Conservation (phyloP, 2,888 invertebrate genomes). For the Chaetogeoica ovagalla region DNA sequence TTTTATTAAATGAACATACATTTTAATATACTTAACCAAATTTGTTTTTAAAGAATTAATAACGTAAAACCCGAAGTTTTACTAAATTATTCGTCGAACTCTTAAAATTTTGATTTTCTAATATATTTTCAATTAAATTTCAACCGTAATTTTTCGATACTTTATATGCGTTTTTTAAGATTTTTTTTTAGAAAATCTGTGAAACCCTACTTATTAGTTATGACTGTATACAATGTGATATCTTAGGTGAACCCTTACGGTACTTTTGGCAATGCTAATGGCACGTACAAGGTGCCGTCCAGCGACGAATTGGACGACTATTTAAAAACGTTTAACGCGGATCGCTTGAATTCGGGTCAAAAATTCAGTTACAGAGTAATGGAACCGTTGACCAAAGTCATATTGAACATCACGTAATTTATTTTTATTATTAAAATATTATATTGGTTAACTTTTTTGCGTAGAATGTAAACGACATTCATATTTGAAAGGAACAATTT, state of each 20-base stretch:
- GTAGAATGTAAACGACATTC: no score
- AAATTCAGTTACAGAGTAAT: constrained; percentile 30
- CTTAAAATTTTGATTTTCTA: no score
- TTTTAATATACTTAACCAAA: no score
- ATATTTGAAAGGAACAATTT: no score
- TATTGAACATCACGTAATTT: constrained; percentile 36
- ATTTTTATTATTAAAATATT: neutral
- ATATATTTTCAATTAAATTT: no score
- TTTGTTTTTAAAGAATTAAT: no score
- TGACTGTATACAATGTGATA: neutral
- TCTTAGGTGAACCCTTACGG: constrained; percentile 12
- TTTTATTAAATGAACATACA: no score
- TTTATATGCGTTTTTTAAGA: no score
- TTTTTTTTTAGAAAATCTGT: neutral
- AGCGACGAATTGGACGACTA: neutral
- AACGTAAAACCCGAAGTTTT: no score
- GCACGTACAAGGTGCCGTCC: neutral
- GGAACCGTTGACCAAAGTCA: constrained; percentile 5
- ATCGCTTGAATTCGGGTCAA: neutral
- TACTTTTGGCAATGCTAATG: neutral
- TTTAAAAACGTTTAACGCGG: neutral
- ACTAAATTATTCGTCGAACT: no score
- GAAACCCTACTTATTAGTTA: neutral
- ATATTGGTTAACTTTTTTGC: no score
- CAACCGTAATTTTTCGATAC: no score